Percentiles rank a stretch among this genome's conserved stretches.
phyloP scores from a whole-genome alignment of 2,888 invertebrate genomes.

The Netelia virgata region DNA sequence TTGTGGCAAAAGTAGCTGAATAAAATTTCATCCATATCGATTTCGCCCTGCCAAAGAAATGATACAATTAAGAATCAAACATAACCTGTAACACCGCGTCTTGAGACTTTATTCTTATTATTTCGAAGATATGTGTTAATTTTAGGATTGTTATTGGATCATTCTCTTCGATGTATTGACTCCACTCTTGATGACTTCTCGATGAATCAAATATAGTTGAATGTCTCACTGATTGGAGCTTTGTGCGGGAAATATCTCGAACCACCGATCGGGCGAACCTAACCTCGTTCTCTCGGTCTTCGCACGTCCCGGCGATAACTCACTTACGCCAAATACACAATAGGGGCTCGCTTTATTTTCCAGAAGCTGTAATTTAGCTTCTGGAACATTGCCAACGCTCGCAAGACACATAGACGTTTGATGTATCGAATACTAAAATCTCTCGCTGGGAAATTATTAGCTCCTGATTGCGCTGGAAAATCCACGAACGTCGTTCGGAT shows the following conservation, averaged over 20 bases:
- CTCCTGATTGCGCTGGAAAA: not conserved
- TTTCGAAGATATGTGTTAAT: too few species aligned
- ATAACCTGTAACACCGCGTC: not conserved
- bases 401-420: conserved; percentile 35
- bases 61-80: too few species aligned
- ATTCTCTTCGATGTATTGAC: too few species aligned
- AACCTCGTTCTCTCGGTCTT: conserved; percentile 29
- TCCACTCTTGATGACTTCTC: too few species aligned
- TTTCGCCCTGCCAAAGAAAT: too few species aligned
- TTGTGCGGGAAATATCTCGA: not conserved
- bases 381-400: conserved; percentile 51
- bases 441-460: not conserved
- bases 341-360: conserved; percentile 47
- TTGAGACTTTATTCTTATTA: too few species aligned
- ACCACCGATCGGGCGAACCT: not conserved
- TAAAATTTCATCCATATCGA: too few species aligned
- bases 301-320: not conserved
- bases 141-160: too few species aligned
- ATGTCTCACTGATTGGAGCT: too few species aligned
- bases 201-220: too few species aligned
- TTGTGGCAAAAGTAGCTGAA: too few species aligned
- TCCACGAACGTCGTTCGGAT: not conserved
- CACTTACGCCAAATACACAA: conserved; percentile 13
- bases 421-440: conserved; percentile 34
- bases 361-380: conserved; percentile 13